Evolutionary conservation across 2,797 vertebrate species (phyloP), one percentile per base, ranked within the genome.

Genomic region (Thaleichthys pacificus): DNA sequence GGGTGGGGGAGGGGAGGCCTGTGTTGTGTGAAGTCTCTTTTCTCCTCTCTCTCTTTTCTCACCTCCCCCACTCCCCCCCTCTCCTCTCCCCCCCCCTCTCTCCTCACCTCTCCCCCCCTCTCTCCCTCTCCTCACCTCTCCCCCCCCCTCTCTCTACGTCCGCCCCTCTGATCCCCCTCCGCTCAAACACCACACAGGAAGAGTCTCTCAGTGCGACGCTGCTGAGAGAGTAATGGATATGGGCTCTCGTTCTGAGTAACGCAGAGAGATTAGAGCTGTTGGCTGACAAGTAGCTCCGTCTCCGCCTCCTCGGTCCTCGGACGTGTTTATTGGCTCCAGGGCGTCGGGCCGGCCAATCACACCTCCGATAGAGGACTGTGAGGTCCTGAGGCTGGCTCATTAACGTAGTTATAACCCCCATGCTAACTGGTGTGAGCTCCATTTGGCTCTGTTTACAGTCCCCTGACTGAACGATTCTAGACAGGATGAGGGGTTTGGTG

Each of bases 21-120:
- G 54, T 85, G 83, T 90, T 88, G 89, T 86, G 88, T 86, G 79
- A 92, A 88, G 79, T 77, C 82, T 89, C 75, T 77, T 87, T 84
- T 86, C 81, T 85, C 86, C 82, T 84, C 79, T 74, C 82, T 28
- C 82, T 84, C 78, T 74, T 82, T 28, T 72, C 76, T 78, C 82
- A 67, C 84, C 77, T 85, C 85, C 88, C 85, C n/a, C n/a, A n/a
- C n/a, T n/a, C n/a, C n/a, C n/a, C 87, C 88, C 80, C 82, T 79
- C 79, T 84, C 82, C 3, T 24, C 26, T 2, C 28, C 3, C 28
- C 6, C 1, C 84, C 85, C 81, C 85, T 82, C 80, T 87, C n/a
- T 26, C 82, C 49, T 17, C 49, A 56, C 83, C 80, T 76, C 75
- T 11, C 9, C 38, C 74, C 83, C 61, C 77, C 77, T 76, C 85